Base-by-base conservation (phyloP, 2,888 invertebrate genomes). In the Eilema caniola region DNA sequence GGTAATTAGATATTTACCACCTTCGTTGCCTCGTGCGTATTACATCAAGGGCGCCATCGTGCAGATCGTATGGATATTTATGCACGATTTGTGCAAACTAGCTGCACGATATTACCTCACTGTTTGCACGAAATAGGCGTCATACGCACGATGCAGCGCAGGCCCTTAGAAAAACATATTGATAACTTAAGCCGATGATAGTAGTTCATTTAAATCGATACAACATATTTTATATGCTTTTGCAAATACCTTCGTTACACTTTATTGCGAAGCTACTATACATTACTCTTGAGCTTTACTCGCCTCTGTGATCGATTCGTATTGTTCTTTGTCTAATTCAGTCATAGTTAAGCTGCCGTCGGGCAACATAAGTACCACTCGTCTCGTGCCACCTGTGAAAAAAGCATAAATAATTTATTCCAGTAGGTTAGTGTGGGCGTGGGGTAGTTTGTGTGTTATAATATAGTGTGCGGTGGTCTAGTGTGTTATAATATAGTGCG, bases 311-410 rank as follows among this genome's bases (percentile, higher is more conserved):
- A 95, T 95, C 31, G 97, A 97, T 76, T 97, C 97, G 82, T 97
- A 98, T 87, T 98, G 98, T 85, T 98, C 98, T 84, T 97, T 98
- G 83, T 98, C 97, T 75, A 98, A 97, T 91, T 98, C 98, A 10
- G 98, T 98, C 96, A 98, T 97, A 95, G 98, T 98, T 74, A 98
- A 96, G 85, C 97, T 98, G 76, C 98, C 98, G 88, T 98, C 98
- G 12, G 98, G 98, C 81, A 98, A 93, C 85, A 98, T 94, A n/a
- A 98, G 95, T 11, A 98, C 98, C 25, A 98, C 98, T 89, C 98
- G 96, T 84, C 98, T 96, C 25, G 98, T 98, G 70, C 98, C 98
- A 89, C 98, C 98, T 98, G 66, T 20, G 87, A 7, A 78, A 79
- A 57, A 20, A 16, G 2, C 16, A 41, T 24, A 1, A 25, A 20